phyloP scores from a whole-genome alignment of 2,888 invertebrate genomes.

The Bembecia ichneumoniformis region DNA sequence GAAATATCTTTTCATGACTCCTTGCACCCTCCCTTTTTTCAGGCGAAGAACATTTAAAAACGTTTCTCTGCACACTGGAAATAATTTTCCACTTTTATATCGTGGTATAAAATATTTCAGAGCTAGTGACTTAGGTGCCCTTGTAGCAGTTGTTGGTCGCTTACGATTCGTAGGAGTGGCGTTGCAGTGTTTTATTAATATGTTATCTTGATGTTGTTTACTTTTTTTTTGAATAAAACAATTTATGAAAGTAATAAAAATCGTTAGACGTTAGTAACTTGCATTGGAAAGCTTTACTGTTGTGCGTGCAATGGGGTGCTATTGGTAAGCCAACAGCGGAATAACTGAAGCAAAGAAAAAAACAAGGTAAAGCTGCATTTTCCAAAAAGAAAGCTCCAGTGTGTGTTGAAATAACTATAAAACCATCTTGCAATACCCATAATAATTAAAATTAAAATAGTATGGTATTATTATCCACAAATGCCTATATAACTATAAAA shows the following conservation, averaged over 20 bases:
- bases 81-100: background rate
- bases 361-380: no score
- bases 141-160: slow-evolving; percentile 7
- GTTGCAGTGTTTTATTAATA: background rate
- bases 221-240: background rate
- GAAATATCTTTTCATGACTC: slow-evolving; percentile 7
- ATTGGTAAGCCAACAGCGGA: background rate
- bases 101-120: background rate
- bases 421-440: no score
- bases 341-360: background rate
- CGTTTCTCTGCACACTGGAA: background rate
- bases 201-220: background rate
- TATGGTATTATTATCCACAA: no score
- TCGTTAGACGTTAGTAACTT: background rate
- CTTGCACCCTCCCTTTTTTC: slow-evolving; percentile 4
- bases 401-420: no score
- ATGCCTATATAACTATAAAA: no score
- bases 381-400: no score
- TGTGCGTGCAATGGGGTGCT: background rate
- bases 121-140: background rate
- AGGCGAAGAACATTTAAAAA: background rate
- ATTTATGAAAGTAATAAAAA: background rate
- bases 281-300: background rate
- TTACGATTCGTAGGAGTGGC: background rate
- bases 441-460: no score